Evolutionary conservation across 2,888 invertebrate species (phyloP).

Genomic region (Dasypogon diadema): DNA sequence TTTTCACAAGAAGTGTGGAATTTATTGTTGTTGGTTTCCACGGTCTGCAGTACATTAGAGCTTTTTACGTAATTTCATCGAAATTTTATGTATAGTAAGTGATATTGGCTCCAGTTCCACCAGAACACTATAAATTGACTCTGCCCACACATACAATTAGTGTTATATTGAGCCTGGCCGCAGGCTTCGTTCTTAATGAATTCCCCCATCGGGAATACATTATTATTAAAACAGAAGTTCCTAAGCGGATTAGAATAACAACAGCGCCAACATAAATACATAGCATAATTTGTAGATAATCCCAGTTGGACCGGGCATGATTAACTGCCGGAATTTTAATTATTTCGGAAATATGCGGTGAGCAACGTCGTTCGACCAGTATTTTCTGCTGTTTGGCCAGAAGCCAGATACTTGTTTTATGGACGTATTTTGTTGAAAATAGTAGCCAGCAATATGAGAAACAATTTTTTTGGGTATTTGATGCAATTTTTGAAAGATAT

Average conservation of each 20-base stretch:
- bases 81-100: neutral
- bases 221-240: slow-evolving; percentile 39
- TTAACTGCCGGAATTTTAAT: slow-evolving; percentile 42
- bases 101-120: neutral
- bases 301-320: slow-evolving; percentile 11
- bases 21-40: neutral
- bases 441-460: too few species aligned
- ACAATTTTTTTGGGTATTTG: too few species aligned
- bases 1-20: neutral
- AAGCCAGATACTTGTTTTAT: too few species aligned
- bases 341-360: slow-evolving; percentile 1
- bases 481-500: too few species aligned
- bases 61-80: neutral
- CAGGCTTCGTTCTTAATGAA: slow-evolving; percentile 34
- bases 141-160: slow-evolving; percentile 3
- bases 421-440: too few species aligned
- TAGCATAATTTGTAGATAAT: slow-evolving; percentile 39
- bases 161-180: neutral
- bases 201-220: slow-evolving; percentile 6
- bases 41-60: neutral
- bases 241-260: slow-evolving; percentile 42
- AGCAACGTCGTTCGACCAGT: too few species aligned
- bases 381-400: too few species aligned
- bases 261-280: slow-evolving; percentile 15
- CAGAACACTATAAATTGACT: neutral